phyloP scores from a whole-genome alignment of 2,888 invertebrate species.

The Lepeophtheirus nordmannii region DNA sequence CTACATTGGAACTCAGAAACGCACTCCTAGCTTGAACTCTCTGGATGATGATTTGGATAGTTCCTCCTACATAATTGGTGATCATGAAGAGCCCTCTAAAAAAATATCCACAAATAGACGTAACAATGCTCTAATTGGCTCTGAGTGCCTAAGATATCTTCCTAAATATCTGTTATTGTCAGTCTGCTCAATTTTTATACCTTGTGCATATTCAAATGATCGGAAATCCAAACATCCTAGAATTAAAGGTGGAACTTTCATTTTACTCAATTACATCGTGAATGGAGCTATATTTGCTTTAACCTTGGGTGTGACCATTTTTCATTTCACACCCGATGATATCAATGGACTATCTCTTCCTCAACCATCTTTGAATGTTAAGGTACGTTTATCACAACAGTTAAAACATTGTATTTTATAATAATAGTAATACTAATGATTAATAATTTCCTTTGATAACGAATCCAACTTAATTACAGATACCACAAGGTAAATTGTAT shows the following conservation, averaged over 20 bases:
- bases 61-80: background rate
- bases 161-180: conserved; percentile 3
- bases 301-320: conserved; percentile 13
- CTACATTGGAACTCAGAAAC: background rate
- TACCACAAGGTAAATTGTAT: conserved; percentile 1
- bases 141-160: background rate
- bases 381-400: background rate
- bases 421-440: background rate
- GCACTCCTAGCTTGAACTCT: background rate
- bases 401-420: background rate
- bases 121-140: background rate
- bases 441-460: background rate
- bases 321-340: conserved; percentile 9
- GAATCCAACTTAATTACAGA: background rate
- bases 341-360: conserved; percentile 17
- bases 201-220: conserved; percentile 19
- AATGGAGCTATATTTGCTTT: conserved; percentile 7
- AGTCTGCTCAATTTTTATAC: conserved; percentile 10
- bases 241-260: conserved; percentile 10
- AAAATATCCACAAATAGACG: background rate
- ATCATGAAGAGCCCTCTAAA: background rate
- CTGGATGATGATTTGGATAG: background rate
- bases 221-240: conserved; percentile 1
- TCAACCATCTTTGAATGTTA: conserved; percentile 7
- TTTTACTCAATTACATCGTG: conserved; percentile 19